Base-by-base conservation (phyloP, 2,797 vertebrate genomes). In the Artibeus lituratus region DNA sequence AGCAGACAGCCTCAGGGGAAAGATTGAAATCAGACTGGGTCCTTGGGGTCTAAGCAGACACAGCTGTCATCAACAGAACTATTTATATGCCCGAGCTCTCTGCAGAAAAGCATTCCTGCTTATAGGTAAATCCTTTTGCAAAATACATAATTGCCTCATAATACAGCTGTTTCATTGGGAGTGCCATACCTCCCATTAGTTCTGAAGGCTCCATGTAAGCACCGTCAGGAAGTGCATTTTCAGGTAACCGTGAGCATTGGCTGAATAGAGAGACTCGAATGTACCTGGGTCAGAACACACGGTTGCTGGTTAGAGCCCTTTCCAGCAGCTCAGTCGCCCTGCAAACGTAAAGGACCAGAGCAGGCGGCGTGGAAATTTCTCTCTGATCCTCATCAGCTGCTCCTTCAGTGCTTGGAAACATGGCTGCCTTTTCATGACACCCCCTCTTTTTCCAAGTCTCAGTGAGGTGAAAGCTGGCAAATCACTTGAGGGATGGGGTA, bases 391-490 rank as follows among this genome's bases (percentile, higher is more conserved):
- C 37, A 24, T 39, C 10, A 16, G 11, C n/a, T 32, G 37, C 53
- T 47, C 0, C 42, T 18, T 42, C 18, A 10, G 69, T 10, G 51
- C 69, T 82, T 90, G 4, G 29, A 80, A 42, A 11, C 5, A 0
- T 4, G 70, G 59, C 78, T 62, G n/a, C 67, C 32, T 67, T 55
- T 26, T 78, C 53, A 19, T 2, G 12, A 57, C 19, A 70, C 51
- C 87, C 44, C 29, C n/a, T 37, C 42, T 85, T 35, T 82, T 35
- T 72, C 82, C 35, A 78, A 21, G 42, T 81, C 77, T 95, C 92
- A 49, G 8, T 69, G 22, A 91, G 90, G 78, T 81, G 39, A 90
- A 90, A 87, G 72, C 83, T 82, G 69, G 87, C 69, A 83, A 95
- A 81, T 91, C 83, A 59, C 90, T 95, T 53, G 82, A 87, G 39